These are phyloP conservation scores for Eucriotettix oculatus DNA, from an alignment of 2,888 invertebrate genomes.

Conservation along the genomic window DNA sequence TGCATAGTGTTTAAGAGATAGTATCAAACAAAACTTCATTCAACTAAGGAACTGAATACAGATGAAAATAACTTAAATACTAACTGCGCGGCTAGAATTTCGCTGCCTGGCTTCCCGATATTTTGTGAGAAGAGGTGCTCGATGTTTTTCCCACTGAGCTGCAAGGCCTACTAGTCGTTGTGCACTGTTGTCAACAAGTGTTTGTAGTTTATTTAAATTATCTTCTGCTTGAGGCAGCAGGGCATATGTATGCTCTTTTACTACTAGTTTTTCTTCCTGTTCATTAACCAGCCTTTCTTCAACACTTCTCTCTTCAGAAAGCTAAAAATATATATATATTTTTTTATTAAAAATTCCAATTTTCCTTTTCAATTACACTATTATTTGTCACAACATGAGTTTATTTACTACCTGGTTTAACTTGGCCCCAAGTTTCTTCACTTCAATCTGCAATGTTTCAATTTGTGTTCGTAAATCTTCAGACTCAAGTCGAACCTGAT, in stretches of 20 bases:
- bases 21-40: too few species aligned
- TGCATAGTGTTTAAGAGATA: too few species aligned
- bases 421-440: slow-evolving; percentile 21
- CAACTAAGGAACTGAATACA: too few species aligned
- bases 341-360: background rate
- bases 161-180: slow-evolving; percentile 44
- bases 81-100: slow-evolving; percentile 28
- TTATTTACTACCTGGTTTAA: slow-evolving; percentile 17
- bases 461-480: slow-evolving; percentile 14
- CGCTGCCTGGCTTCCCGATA: slow-evolving; percentile 29
- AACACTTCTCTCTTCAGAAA: slow-evolving; percentile 7
- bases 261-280: slow-evolving; percentile 6
- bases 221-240: slow-evolving; percentile 46
- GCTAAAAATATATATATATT: background rate
- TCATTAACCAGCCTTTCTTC: slow-evolving; percentile 25
- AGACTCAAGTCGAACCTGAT: background rate
- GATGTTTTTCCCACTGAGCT: slow-evolving; percentile 57
- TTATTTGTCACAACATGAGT: background rate
- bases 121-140: slow-evolving; percentile 44
- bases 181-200: slow-evolving; percentile 39
- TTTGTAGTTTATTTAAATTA: slow-evolving; percentile 38
- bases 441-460: slow-evolving; percentile 21
- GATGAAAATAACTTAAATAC: slow-evolving; percentile 10
- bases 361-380: background rate
- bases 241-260: slow-evolving; percentile 35